These are phyloP conservation scores for Mallotus villosus DNA, from an alignment of 2,797 vertebrate species.

Conservation along the genomic window DNA sequence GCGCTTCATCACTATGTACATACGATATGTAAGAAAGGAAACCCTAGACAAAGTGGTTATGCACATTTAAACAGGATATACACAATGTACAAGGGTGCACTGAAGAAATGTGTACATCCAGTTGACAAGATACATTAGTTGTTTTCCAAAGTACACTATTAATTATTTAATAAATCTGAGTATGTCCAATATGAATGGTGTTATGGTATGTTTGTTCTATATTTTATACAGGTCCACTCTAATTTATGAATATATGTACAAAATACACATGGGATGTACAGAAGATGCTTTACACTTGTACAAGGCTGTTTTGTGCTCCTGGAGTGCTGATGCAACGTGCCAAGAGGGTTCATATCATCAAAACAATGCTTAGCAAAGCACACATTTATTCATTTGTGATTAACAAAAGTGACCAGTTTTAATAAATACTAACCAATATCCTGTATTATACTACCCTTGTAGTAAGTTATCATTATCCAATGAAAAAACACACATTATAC, in stretches of 20 bases:
- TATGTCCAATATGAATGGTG: conserved; percentile 6
- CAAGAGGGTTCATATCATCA: conserved; percentile 1
- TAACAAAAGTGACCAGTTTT: neutral
- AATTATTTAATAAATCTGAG: neutral
- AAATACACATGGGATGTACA: conserved; percentile 18
- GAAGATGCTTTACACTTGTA: conserved; percentile 19
- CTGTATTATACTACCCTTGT: neutral
- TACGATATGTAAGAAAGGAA: neutral
- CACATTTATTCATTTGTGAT: neutral
- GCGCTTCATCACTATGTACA: neutral
- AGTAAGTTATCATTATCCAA: too few relatives aligned
- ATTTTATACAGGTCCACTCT: conserved; percentile 2
- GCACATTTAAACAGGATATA: conserved; percentile 9
- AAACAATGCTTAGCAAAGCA: neutral
- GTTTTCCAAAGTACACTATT: neutral
- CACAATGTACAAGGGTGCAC: conserved; percentile 5
- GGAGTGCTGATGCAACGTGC: neutral
- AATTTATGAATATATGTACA: conserved; percentile 10
- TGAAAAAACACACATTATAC: too few relatives aligned
- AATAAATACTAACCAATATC: neutral
- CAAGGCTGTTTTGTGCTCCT: conserved; percentile 24
- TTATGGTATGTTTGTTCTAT: conserved; percentile 4
- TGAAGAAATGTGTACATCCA: neutral
- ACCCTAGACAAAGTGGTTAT: neutral
- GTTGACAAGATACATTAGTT: neutral